Evolutionary conservation across 2,888 invertebrate species (phyloP), one percentile per base, ranked within the genome.

Genomic region (Amorpha juglandis): DNA sequence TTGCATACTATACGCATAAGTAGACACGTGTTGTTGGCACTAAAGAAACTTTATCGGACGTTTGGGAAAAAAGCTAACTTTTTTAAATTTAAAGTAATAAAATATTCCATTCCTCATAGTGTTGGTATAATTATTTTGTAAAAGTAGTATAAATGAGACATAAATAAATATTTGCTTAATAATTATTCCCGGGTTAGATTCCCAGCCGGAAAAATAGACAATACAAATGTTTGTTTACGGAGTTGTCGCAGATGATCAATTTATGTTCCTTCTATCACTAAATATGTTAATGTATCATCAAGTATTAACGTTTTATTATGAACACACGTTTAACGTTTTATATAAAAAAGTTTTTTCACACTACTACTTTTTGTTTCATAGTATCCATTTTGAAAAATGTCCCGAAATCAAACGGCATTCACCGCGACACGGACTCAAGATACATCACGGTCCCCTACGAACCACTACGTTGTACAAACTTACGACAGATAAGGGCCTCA

Each of bases 381-480:
- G n/a, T 45, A 55, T 50, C 6, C 48, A 45, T 63, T 50, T 51
- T 11, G 1, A 1, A 35, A 70, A 74, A 70, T 63, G 62, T 38
- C 71, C 35, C 8, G 16, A 45, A 58, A 33, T 33, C 14, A 52
- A 35, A 16, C 27, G 16, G 69, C 52, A 48, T 69, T 71, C 63
- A 78, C 90, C 66, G 88, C 82, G 64, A 81, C 92, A 85, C 77
- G 78, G 82, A 83, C 88, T 90, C 87, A 92, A 93, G 93, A 93
- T 92, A 87, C 89, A 88, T 90, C 87, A 88, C 87, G 82, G 89
- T 86, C 90, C 90, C 90, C 89, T 90, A 89, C 89, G 88, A 90
- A 86, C 88, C 91, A 91, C 91, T 92, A 89, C 89, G 83, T 87
- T 92, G 88, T 89, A 92, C 92, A 93, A 93, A 92, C 93, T 92